Conservation (phyloP, 2,113 vertebrate species). For the Chionis minor region DNA sequence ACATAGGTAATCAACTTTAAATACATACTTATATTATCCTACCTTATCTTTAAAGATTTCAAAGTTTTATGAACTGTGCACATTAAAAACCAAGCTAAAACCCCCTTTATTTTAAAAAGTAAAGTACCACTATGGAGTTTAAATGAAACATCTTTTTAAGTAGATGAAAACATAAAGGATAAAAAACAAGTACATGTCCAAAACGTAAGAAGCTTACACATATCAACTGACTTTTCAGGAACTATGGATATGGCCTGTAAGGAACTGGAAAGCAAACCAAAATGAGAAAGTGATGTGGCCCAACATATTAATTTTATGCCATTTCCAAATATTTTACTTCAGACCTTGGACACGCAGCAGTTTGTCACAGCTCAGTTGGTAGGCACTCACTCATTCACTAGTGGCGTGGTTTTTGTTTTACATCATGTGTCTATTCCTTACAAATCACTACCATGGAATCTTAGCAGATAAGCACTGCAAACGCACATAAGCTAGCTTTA, state of each 20-base stretch:
- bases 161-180: neutral
- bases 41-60: neutral
- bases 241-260: neutral
- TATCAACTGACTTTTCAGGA: neutral
- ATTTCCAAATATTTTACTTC: neutral
- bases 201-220: neutral
- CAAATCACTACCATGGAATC: neutral
- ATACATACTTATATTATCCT: neutral
- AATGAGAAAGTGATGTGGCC: neutral
- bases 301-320: neutral
- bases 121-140: neutral
- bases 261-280: neutral
- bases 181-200: neutral
- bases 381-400: neutral
- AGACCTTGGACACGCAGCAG: neutral
- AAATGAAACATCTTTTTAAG: neutral
- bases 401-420: neutral
- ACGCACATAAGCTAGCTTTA: neutral
- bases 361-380: neutral
- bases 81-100: neutral
- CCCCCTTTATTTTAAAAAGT: neutral
- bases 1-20: neutral
- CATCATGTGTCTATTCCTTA: neutral
- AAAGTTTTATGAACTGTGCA: neutral
- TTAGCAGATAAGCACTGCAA: neutral